These are phyloP conservation scores for honey bee (Apis mellifera) DNA, from an alignment of 1,140 invertebrate species.

Conservation along the genomic window Amel_HAv3.1 CM009938.2:7264501-7265000, in stretches of 20 bases:
- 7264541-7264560: conserved; percentile 14
- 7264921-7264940: neutral
- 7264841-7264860: neutral
- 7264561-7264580: neutral
- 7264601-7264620: neutral
- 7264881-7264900: neutral
- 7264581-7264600: neutral
- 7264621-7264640: too few species aligned
- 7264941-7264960: neutral
- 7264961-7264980: neutral
- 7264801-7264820: neutral
- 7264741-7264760: neutral
- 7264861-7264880: neutral
- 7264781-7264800: neutral
- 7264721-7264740: neutral
- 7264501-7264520: neutral
- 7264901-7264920: neutral
- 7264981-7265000: neutral
- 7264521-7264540: conserved; percentile 31
- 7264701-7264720: too few species aligned
- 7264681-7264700: too few species aligned
- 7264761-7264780: neutral
- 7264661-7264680: too few species aligned
- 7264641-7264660: neutral
- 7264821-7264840: neutral